phyloP scores from a whole-genome alignment of 2,888 invertebrate genomes.

The Heliconius aoede region DNA sequence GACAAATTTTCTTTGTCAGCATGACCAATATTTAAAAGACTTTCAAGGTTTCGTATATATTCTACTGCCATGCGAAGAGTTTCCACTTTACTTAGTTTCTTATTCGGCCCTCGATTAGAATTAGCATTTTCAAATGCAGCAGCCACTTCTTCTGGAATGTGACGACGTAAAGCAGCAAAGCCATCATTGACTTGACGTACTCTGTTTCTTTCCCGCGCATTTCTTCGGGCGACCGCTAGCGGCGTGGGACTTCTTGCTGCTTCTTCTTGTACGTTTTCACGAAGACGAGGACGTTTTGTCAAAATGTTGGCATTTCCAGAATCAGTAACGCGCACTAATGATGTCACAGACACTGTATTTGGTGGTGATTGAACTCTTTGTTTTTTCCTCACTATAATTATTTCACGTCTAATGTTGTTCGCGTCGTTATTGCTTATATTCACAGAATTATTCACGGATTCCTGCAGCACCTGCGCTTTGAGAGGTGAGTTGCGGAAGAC shows the following conservation, averaged over 20 bases:
- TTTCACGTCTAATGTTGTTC: slow-evolving; percentile 73
- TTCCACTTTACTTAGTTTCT: slow-evolving; percentile 94
- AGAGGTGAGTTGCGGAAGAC: slow-evolving; percentile 84
- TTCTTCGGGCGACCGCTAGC: slow-evolving; percentile 92
- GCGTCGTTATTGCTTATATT: slow-evolving; percentile 79
- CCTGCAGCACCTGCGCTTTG: slow-evolving; percentile 86
- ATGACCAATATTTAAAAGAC: slow-evolving; percentile 87
- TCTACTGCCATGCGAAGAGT: slow-evolving; percentile 95
- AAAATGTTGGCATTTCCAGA: slow-evolving; percentile 61
- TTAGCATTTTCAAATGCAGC: slow-evolving; percentile 86
- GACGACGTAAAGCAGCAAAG: slow-evolving; percentile 93
- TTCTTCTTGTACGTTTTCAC: slow-evolving; percentile 77
- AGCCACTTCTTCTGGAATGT: slow-evolving; percentile 93
- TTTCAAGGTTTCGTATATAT: slow-evolving; percentile 92
- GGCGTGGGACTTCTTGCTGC: slow-evolving; percentile 86
- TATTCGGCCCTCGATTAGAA: slow-evolving; percentile 86
- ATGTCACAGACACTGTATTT: slow-evolving; percentile 73
- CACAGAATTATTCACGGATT: slow-evolving; percentile 84
- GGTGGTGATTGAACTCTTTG: slow-evolving; percentile 70
- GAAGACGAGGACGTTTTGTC: slow-evolving; percentile 68
- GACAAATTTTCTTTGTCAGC: slow-evolving; percentile 79
- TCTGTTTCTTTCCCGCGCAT: slow-evolving; percentile 95
- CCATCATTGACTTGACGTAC: slow-evolving; percentile 97
- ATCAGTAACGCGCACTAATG: slow-evolving; percentile 72
- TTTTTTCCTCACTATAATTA: slow-evolving; percentile 83